Evolutionary conservation across 1,140 invertebrate species (phyloP), one percentile per base, ranked within the genome.

Genomic region (Bombyx mori): DNA sequence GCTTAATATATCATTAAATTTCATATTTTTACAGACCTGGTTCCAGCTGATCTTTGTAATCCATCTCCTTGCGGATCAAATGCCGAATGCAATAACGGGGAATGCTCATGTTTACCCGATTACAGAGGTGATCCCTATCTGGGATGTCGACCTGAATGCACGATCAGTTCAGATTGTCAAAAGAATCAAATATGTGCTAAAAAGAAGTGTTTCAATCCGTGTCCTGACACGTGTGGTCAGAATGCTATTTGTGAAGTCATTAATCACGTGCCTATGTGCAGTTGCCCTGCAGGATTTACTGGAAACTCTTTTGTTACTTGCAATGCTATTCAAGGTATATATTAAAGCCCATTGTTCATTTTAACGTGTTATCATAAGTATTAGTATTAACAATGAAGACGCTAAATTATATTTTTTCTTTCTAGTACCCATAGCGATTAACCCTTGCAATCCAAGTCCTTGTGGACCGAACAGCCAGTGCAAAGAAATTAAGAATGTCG

Each of bases 131-230:
- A 92, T 75, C 92, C 93, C 7, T 93, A 93, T 62, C 63, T 89
- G 6, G 93, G 92, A 18, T 94, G 94, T 70, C 90, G 92, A 58
- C 94, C 94, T 0, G 94, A 96, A 78, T 96, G 95, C 80, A 91
- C 93, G 4, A 90, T 92, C 55, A 94, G 93, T 77, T 89, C 92
- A 1, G 95, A 97, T 70, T 97, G 96, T 82, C 88, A 92, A 6
- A 91, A 90, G 66, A 89, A 94, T 68, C 84, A 94, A 61, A 93
- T 94, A 50, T 97, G 96, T 83, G 88, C 94, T 12, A 91, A 92
- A 62, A 93, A 95, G 69, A 92, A 95, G 73, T 97, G 96, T 71
- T 83, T 92, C 61, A 93, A 97, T 86, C 95, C 95, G 7, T 97
- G 96, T 76, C 92, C 92, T n/a, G 94, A 94, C 9, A 91, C 94